phyloP scores from a whole-genome alignment of 2,888 invertebrate genomes.

The Mimumesa dahlbomi region DNA sequence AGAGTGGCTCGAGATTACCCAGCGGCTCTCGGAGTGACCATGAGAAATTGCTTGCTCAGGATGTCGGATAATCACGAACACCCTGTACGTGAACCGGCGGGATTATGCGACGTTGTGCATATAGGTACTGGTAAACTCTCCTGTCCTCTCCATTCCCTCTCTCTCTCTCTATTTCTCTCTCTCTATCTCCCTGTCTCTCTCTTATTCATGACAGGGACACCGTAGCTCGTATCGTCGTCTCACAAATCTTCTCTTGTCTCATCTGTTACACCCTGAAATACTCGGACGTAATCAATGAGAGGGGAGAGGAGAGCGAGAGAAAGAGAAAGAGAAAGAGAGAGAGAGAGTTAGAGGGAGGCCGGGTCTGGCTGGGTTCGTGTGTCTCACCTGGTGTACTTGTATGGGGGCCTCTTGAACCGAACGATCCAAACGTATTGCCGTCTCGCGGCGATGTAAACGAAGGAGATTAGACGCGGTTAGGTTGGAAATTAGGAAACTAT shows the following conservation, averaged over 20 bases:
- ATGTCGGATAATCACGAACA: conserved; percentile 67
- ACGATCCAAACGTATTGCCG: not conserved
- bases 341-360: not conserved
- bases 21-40: conserved; percentile 61
- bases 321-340: conserved; percentile 15
- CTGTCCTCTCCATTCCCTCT: conserved; percentile 12
- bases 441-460: too few species aligned
- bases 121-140: conserved; percentile 49
- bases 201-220: not conserved
- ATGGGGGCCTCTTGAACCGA: conserved; percentile 16
- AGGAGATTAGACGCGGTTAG: too few species aligned
- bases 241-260: conserved; percentile 66
- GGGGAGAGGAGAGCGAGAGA: conserved; percentile 12
- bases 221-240: conserved; percentile 52
- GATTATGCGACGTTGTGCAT: conserved; percentile 62
- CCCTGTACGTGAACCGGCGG: conserved; percentile 64
- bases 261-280: conserved; percentile 62
- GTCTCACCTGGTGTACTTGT: conserved; percentile 52
- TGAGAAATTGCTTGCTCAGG: conserved; percentile 66
- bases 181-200: conserved; percentile 14
- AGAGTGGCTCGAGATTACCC: conserved; percentile 61
- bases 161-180: conserved; percentile 15
- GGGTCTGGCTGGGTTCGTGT: conserved; percentile 29
- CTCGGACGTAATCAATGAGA: conserved; percentile 65
- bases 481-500: too few species aligned